Evolutionary conservation across 2,797 vertebrate species (phyloP).

Genomic region (Lacerta bilineata): DNA sequence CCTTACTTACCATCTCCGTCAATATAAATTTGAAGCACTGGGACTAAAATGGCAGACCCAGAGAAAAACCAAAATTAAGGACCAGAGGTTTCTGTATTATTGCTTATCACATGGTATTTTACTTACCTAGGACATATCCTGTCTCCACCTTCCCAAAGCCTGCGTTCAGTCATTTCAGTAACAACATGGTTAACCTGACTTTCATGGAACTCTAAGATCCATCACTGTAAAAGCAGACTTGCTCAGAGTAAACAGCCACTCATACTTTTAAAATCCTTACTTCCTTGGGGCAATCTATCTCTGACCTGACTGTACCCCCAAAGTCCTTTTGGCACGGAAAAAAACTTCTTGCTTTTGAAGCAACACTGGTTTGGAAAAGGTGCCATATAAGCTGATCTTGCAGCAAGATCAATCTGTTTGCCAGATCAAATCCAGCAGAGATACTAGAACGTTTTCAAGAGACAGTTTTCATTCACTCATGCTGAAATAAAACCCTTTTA

Average conservation of each 20-base stretch:
- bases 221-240: background rate
- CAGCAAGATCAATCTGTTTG: conserved; percentile 43
- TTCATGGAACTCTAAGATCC: background rate
- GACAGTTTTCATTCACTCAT: conserved; percentile 55
- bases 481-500: conserved; percentile 45
- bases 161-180: background rate
- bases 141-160: background rate
- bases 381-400: background rate
- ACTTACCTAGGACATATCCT: background rate
- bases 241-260: background rate
- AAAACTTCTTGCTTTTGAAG: background rate
- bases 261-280: background rate
- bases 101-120: background rate
- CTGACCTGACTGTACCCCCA: background rate
- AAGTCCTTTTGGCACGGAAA: background rate
- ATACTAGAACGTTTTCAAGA: background rate
- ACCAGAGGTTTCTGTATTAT: background rate
- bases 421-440: conserved; percentile 40
- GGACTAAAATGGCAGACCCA: background rate
- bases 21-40: background rate
- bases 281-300: background rate
- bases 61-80: background rate
- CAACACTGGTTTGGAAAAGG: background rate
- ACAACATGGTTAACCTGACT: background rate
- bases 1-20: background rate